Conservation (phyloP, 2,797 vertebrate genomes). For the Limnodromus scolopaceus region DNA sequence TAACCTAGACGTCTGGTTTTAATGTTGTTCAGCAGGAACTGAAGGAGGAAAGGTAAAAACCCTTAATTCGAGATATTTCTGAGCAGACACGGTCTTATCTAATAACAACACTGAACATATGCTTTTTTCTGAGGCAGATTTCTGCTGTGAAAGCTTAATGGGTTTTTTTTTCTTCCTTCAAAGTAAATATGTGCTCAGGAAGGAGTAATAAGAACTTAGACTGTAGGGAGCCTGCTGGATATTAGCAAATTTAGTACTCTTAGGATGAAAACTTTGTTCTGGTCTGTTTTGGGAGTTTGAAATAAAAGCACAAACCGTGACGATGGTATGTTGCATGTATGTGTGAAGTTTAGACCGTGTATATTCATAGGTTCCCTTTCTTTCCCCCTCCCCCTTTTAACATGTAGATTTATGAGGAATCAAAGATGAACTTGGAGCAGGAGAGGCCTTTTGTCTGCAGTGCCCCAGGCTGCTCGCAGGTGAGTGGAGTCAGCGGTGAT, state of each 20-base stretch:
- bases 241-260: background rate
- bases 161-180: background rate
- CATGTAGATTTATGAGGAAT: conserved; percentile 95
- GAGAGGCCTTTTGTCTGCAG: conserved; percentile 98
- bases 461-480: conserved; percentile 98
- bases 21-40: conserved; percentile 41
- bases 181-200: conserved; percentile 18
- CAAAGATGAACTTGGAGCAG: conserved; percentile 99
- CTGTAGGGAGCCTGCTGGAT: background rate
- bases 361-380: conserved; percentile 76
- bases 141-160: conserved; percentile 11
- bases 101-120: conserved; percentile 10
- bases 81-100: conserved; percentile 34
- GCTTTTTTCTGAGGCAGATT: conserved; percentile 36
- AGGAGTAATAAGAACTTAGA: background rate
- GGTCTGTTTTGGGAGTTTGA: background rate
- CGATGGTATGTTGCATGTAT: conserved; percentile 17
- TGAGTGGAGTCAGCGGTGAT: conserved; percentile 81
- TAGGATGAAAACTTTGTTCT: background rate
- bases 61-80: conserved; percentile 49
- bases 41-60: conserved; percentile 23
- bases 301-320: background rate
- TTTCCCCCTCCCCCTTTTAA: conserved; percentile 68
- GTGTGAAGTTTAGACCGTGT: conserved; percentile 47
- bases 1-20: conserved; percentile 18